Base-by-base conservation (phyloP, 2,888 invertebrate genomes). In the Amaurobius ferox region DNA sequence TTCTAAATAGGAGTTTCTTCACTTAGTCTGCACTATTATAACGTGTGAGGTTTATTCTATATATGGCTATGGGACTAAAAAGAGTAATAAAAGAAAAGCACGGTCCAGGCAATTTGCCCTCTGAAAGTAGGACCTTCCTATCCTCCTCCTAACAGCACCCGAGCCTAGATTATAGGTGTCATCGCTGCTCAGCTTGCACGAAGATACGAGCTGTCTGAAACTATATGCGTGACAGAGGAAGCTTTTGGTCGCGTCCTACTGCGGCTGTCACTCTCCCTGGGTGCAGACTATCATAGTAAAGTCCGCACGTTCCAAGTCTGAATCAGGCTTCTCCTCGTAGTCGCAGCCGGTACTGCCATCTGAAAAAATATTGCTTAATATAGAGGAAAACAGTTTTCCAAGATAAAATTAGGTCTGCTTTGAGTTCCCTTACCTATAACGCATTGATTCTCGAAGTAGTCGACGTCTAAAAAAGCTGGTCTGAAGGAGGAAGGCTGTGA, bases 361-460 rank as follows among this genome's bases (percentile, higher is more conserved):
- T 86, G 62, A n/a, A 23, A n/a, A n/a, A n/a, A n/a, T n/a, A n/a
- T n/a, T n/a, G n/a, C n/a, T n/a, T n/a, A n/a, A n/a, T n/a, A n/a
- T n/a, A n/a, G n/a, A n/a, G n/a, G n/a, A n/a, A n/a, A n/a, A n/a
- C n/a, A n/a, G n/a, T n/a, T n/a, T n/a, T n/a, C n/a, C n/a, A n/a
- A n/a, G n/a, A n/a, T n/a, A n/a, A n/a, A n/a, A n/a, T n/a, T n/a
- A n/a, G n/a, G n/a, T n/a, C n/a, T n/a, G n/a, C n/a, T n/a, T n/a
- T n/a, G 9, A 19, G 13, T 13, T 30, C n/a, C n/a, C 32, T 28
- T 71, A 89, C 89, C 87, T 71, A 79, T n/a, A 13, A 89, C 89
- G 81, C 97, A 97, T 90, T 96, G 95, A 91, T 95, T 96, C 91
- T 96, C 96, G 89, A 96, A 94, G 91, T 97, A 97, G 90, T 96